phyloP scores from a whole-genome alignment of 2,797 vertebrate genomes.

The Epinephelus malabaricus region DNA sequence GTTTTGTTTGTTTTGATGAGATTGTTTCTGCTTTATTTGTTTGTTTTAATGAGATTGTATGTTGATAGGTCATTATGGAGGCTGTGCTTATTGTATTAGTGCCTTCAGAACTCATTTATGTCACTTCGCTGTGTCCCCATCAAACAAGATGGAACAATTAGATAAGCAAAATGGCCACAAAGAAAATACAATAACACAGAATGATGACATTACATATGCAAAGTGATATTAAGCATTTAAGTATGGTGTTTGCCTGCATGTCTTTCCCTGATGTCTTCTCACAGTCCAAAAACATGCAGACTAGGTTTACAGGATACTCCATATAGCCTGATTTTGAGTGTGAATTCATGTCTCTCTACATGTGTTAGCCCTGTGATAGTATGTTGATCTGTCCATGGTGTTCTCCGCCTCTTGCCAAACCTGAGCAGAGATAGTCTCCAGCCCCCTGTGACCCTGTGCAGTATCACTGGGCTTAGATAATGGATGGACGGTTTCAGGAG shows the following conservation, averaged over 20 bases:
- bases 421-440: not conserved
- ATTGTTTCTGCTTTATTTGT: not conserved
- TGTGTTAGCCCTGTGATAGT: not conserved
- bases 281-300: not conserved
- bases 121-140: not conserved
- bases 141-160: not conserved
- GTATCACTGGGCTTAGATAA: slow-evolving; percentile 40
- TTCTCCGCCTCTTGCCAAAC: not conserved
- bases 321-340: too few relatives aligned
- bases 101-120: not conserved
- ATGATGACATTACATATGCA: not conserved
- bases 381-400: not conserved
- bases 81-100: not conserved
- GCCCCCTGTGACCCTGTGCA: not conserved
- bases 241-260: not conserved
- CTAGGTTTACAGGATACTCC: not conserved
- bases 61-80: not conserved
- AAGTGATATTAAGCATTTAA: not conserved
- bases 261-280: not conserved
- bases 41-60: not conserved
- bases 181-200: too few relatives aligned
- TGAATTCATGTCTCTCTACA: not conserved
- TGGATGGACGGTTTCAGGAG: slow-evolving; percentile 50
- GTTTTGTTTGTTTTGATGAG: too few relatives aligned
- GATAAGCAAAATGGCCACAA: not conserved